A percentile compares a stretch with the other conserved stretches of the same genome.
phyloP scores from a whole-genome alignment of 2,113 vertebrate species.

The Sturnira hondurensis region DNA sequence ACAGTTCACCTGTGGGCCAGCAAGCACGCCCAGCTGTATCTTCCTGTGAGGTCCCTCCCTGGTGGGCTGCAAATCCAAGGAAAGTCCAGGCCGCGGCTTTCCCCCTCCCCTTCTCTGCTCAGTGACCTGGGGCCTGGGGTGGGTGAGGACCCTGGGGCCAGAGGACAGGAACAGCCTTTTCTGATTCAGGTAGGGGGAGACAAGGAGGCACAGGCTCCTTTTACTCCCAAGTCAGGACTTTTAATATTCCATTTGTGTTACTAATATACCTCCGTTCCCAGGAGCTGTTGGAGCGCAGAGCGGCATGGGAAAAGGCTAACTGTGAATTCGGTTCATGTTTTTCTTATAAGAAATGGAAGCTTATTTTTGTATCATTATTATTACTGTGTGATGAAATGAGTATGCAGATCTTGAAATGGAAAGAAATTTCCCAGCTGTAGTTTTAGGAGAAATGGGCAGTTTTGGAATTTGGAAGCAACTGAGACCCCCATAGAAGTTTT shows the following conservation, averaged over 20 bases:
- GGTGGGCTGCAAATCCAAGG: rapidly evolving
- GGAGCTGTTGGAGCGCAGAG: background rate
- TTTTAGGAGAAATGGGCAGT: background rate
- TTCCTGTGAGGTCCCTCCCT: background rate
- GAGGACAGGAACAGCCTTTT: background rate
- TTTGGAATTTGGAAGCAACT: background rate
- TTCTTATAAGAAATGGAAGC: conserved; percentile 49
- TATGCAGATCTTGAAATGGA: conserved; percentile 4
- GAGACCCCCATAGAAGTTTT: background rate
- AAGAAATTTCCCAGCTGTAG: background rate
- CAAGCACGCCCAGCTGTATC: rapidly evolving
- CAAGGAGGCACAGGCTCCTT: background rate
- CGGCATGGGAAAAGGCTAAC: background rate
- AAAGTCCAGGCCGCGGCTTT: background rate
- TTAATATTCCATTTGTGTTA: background rate
- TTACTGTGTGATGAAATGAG: background rate
- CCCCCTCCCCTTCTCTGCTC: background rate
- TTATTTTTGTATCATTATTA: conserved; percentile 67
- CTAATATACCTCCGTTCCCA: conserved; percentile 53
- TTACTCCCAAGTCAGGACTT: background rate
- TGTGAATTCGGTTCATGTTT: conserved; percentile 45
- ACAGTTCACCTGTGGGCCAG: background rate
- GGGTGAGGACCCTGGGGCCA: background rate
- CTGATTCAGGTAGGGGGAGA: conserved; percentile 26
- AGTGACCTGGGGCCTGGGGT: no score